Evolutionary conservation across 2,888 invertebrate genomes (phyloP), one percentile per base, ranked within the genome.

Genomic region (Lycophotia porphyrea): DNA sequence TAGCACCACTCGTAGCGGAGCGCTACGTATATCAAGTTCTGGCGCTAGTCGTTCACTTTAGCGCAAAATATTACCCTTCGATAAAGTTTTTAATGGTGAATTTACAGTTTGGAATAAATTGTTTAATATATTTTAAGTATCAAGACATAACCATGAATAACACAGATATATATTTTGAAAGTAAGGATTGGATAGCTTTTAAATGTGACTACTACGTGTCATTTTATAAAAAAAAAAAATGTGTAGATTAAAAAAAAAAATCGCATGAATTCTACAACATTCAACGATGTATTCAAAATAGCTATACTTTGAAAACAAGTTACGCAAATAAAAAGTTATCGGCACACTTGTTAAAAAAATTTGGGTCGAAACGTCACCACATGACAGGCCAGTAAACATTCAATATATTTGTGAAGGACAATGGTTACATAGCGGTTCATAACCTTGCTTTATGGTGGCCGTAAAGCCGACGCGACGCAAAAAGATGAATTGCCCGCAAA

Each of bases 1-100:
- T 88, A 89, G 87, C 83, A 76, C 55, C 75, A 78, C 79, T 69
- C 82, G 87, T 84, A 82, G 88, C 42, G 24, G 34, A 1, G 1
- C 21, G 71, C 86, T 60, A 60, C 68, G 80, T 86, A 85, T 85
- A 87, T 89, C 85, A 84, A 65, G 76, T 66, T 81, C 72, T 71
- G 75, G 64, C 21, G 52, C 52, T 55, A 77, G 80, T 79, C 74
- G 68, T 81, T 77, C 71, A 68, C 44, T 84, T 79, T 34, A 24
- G 18, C 1, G 27, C 21, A 72, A 82, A 80, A 85, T 78, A 78
- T 82, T 66, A 70, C 61, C 42, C 36, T 47, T n/a, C 18, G 39
- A 73, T 76, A 82, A 70, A 82, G 68, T 68, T 36, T 42, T 58
- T 42, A 60, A 34, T 34, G 15, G 24, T 42, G 36, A 67, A 58